Conservation (phyloP, 2,888 invertebrate species). For the Vesta saturnalis region DNA sequence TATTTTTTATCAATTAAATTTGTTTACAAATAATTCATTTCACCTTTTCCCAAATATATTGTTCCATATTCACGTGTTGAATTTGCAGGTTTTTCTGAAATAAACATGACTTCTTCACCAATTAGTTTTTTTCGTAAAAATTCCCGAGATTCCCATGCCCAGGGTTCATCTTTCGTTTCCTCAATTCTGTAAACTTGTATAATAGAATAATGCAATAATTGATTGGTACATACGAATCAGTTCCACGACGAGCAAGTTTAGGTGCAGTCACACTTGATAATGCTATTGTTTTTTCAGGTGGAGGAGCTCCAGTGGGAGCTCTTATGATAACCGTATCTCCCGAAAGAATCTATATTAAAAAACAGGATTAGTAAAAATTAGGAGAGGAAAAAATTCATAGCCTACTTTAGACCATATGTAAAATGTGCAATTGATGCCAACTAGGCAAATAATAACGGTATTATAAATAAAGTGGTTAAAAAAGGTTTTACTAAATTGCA, state of each 20-base stretch:
- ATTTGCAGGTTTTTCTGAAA: conserved; percentile 84
- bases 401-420: conserved; percentile 28
- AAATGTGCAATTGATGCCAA: conserved; percentile 32
- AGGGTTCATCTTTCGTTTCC: conserved; percentile 89
- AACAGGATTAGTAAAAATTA: no score
- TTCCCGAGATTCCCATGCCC: conserved; percentile 98
- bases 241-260: conserved; percentile 83
- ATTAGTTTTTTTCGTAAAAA: conserved; percentile 91
- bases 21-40: no score
- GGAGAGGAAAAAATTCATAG: conserved; percentile 48
- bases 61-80: conserved; percentile 89
- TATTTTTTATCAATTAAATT: no score
- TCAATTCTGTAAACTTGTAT: conserved; percentile 67
- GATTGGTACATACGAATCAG: conserved; percentile 64
- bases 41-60: conserved; percentile 87
- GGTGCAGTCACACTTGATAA: conserved; percentile 94
- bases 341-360: conserved; percentile 94
- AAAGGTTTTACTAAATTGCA: neutral
- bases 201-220: no score
- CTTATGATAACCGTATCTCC: conserved; percentile 96
- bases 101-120: conserved; percentile 89
- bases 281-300: conserved; percentile 90
- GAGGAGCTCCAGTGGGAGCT: conserved; percentile 88
- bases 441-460: conserved; percentile 31
- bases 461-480: conserved; percentile 10